Base-by-base conservation (phyloP, 2,797 vertebrate species). In the Enteromius paludinosus region DNA sequence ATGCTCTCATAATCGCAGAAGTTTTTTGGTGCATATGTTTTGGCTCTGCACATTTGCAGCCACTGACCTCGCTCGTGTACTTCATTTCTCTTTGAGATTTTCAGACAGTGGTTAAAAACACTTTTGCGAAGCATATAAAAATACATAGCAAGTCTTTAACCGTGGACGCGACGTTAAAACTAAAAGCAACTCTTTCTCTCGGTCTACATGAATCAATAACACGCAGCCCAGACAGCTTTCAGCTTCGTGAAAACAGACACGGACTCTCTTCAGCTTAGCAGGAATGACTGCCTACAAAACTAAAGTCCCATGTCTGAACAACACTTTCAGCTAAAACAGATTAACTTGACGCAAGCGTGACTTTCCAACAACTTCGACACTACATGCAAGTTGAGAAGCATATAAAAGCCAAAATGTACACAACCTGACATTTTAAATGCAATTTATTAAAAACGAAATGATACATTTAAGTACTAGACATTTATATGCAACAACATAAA, bases 1-100 rank as follows among this genome's bases (percentile, higher is more conserved):
- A 95, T 87, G 52, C 90, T 92, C 71, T 95, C 91, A 59, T 95
- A 96, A 79, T 94, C 88, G 52, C 90, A 83, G 83, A 94, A 95
- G 12, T 94, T 89, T 70, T 92, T 89, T 35, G 93, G 90, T 0
- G 18, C 66, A n/a, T 73, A 79, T 28, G 87, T 69, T 78, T 80
- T 87, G 59, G 49, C 5, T 49, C 85, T 81, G 20, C 43, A 49
- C 12, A 65, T 38, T 52, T 75, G 83, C 18, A 68, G 61, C 43
- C 78, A 47, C 4, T 33, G 30, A 30, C 43, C 2, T 23, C 43
- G 6, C 28, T 43, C 59, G 1, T 23, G 33, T 0, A 0, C 30
- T 20, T 49, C 65, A 18, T 41, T 30, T 11, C 1, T 56, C n/a
- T 23, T 17, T 23, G 5, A 5, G 4, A 5, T 7, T 41, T 30